Evolutionary conservation across 1,140 invertebrate genomes (phyloP), one percentile per base, ranked within the genome.

Genomic region (Lepidotrigona ventralis): DNA sequence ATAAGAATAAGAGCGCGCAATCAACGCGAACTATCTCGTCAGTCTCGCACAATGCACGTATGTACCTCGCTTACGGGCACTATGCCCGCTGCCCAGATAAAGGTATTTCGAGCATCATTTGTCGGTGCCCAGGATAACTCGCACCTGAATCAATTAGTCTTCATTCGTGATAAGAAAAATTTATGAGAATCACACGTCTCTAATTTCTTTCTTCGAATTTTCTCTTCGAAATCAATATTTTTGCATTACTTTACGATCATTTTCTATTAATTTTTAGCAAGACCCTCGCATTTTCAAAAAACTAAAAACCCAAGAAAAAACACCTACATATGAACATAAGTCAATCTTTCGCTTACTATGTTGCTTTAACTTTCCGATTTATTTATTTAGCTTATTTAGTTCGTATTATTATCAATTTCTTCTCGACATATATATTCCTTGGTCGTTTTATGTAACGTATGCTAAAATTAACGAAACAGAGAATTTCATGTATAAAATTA

Each of bases 61-160:
- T 4, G 23, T 39, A 23, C 60, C 81, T 79, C 63, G 71, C 17
- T 88, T 66, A 84, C 83, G 90, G 91, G 91, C 92, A 92, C 88
- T 87, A 91, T 92, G 91, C 91, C 91, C 90, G 90, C 81, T 82
- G 74, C 88, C 87, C 68, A 53, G 84, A 84, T 81, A 58, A 89
- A 84, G 75, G 79, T 92, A 92, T 92, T 92, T 92, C 90, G 89
- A 88, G 90, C 86, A 76, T 75, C 14, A 4, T 64, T 51, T 26
- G 29, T 33, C 66, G 73, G 56, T 74, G 3, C 46, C 46, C 51
- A 21, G 39, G n/a, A 12, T 11, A 69, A 68, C 46, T 19, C n/a
- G 6, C 6, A n/a, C 70, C 39, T 77, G 70, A 70, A 77, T 77
- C 56, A 26, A 83, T 66, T 66, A 21, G 19, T 21, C 60, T n/a